phyloP scores from a whole-genome alignment of 2,113 vertebrate species.

The Anthoscopus minutus region DNA sequence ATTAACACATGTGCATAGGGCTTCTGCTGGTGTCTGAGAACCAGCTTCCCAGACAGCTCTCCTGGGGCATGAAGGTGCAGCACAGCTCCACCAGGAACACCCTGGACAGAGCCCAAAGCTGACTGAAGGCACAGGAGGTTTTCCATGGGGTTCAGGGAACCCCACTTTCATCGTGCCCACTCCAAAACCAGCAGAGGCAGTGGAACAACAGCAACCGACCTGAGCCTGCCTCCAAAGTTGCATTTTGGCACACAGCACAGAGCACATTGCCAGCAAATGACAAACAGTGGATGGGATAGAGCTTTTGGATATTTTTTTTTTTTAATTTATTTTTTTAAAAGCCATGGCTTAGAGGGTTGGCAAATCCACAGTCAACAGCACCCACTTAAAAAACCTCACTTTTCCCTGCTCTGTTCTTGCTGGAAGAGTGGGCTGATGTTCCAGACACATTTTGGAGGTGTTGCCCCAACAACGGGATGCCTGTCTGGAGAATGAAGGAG shows the following conservation, averaged over 20 bases:
- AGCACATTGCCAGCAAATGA: background rate
- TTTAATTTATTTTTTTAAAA: background rate
- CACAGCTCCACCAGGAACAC: background rate
- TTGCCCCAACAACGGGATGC: background rate
- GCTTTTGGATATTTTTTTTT: background rate
- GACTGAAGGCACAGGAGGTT: background rate
- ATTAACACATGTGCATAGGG: background rate
- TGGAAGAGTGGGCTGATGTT: background rate
- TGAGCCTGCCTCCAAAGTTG: background rate
- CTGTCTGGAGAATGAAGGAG: background rate
- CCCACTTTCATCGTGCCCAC: background rate
- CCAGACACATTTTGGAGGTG: background rate
- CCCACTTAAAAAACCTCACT: background rate
- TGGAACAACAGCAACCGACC: background rate
- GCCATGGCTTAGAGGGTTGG: background rate
- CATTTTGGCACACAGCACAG: background rate
- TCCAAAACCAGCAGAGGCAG: background rate
- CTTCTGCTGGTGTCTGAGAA: slow-evolving; percentile 23
- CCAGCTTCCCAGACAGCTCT: background rate
- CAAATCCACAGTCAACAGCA: background rate
- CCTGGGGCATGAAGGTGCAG: background rate
- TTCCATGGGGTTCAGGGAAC: background rate
- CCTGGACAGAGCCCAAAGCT: background rate
- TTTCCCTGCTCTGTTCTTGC: background rate
- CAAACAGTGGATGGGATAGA: background rate